Percentiles rank a stretch among this genome's conserved stretches.
phyloP scores from a whole-genome alignment of 1,140 invertebrate genomes.

The Euborellia annulipes region DNA sequence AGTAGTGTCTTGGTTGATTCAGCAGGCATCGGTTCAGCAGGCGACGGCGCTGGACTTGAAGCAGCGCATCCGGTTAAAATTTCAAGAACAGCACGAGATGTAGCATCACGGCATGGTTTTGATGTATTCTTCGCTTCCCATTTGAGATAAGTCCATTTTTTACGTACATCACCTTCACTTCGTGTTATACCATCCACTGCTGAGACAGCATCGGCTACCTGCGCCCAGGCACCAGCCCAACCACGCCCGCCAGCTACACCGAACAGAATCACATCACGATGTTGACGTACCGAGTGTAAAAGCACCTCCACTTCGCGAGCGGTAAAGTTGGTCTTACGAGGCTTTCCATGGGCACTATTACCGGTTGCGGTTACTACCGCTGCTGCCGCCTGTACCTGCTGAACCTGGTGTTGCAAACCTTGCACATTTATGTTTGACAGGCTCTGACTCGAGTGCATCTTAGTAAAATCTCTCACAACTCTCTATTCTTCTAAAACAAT shows the following conservation, averaged over 20 bases:
- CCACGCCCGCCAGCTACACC: conserved; percentile 17
- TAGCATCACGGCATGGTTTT: conserved; percentile 17
- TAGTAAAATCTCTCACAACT: no score
- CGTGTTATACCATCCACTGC: conserved; percentile 17
- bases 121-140: conserved; percentile 20
- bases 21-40: no score
- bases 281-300: conserved; percentile 11
- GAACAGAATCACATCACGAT: conserved; percentile 16
- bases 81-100: conserved; percentile 16
- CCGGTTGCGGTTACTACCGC: no score
- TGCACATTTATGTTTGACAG: no score
- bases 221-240: conserved; percentile 18
- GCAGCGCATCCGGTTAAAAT: conserved; percentile 11
- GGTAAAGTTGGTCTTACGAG: conserved; percentile 18
- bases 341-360: conserved; percentile 9
- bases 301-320: conserved; percentile 17
- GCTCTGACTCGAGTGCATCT: no score
- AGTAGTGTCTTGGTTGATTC: no score
- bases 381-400: no score
- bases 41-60: no score
- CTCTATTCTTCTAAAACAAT: no score
- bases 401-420: no score
- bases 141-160: conserved; percentile 21
- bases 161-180: conserved; percentile 17
- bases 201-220: conserved; percentile 16